Evolutionary conservation across 2,888 invertebrate species (phyloP).

Genomic region (Pachydiplax longipennis): DNA sequence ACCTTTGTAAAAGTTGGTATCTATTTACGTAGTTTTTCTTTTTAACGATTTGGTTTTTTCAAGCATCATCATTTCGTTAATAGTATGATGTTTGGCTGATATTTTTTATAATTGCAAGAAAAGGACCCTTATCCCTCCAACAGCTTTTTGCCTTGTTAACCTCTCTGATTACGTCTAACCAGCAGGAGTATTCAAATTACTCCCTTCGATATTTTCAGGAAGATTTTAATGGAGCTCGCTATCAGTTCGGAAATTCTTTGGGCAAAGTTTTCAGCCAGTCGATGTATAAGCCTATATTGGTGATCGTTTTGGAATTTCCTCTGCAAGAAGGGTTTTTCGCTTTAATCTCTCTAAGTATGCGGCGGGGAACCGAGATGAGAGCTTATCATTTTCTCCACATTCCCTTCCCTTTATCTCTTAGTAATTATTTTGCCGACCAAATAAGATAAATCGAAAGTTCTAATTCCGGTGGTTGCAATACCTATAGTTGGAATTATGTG

Average conservation of each 20-base stretch:
- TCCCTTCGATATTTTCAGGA: background rate
- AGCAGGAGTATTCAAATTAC: background rate
- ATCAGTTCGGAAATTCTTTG: background rate
- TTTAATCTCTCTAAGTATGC: background rate
- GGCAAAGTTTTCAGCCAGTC: background rate
- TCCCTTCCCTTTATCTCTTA: background rate
- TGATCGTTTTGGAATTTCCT: background rate
- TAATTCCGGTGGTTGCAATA: too few relatives aligned
- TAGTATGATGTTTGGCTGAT: too few relatives aligned
- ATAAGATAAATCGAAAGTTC: too few relatives aligned
- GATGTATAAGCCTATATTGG: background rate
- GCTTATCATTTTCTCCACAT: background rate
- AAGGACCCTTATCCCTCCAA: too few relatives aligned
- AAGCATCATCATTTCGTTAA: too few relatives aligned
- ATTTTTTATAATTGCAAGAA: too few relatives aligned
- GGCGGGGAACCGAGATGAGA: background rate
- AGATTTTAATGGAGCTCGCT: background rate
- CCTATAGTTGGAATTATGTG: too few relatives aligned
- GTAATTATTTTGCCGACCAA: background rate
- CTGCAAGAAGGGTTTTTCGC: background rate
- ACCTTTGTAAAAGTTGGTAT: too few relatives aligned
- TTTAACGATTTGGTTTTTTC: too few relatives aligned
- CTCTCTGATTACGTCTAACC: background rate
- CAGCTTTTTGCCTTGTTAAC: background rate
- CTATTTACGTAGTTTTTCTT: too few relatives aligned